These are phyloP conservation scores for Thomomys bottae DNA, from an alignment of 2,113 vertebrate species.

Conservation along the genomic window DNA sequence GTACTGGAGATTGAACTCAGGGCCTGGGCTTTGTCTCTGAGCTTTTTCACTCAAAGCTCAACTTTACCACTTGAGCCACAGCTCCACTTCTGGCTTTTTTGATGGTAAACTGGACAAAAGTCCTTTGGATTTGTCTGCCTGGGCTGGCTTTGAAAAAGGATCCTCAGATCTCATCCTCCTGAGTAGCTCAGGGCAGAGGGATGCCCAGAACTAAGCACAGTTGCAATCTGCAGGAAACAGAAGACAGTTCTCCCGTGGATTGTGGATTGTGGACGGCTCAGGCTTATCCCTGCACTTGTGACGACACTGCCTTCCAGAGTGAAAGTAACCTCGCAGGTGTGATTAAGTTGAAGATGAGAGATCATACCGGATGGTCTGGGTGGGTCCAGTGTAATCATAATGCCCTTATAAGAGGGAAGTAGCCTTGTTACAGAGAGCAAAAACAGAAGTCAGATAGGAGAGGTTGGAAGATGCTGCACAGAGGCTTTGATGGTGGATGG, in stretches of 20 bases:
- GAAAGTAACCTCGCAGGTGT: not conserved
- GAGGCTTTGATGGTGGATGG: not conserved
- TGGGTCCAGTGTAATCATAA: not conserved
- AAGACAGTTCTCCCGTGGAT: not conserved
- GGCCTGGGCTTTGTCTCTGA: not conserved
- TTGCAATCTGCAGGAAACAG: not conserved
- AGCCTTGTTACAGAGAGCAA: too few relatives aligned
- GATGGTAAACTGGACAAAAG: too few relatives aligned
- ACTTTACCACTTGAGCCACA: not conserved
- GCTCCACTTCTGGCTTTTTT: too few relatives aligned
- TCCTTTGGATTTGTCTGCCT: too few relatives aligned
- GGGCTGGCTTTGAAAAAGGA: too few relatives aligned
- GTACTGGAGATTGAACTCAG: not conserved
- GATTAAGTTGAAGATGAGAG: not conserved
- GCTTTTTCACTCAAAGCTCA: not conserved
- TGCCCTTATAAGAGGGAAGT: not conserved
- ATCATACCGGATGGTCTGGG: not conserved
- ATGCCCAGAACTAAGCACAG: fast-evolving
- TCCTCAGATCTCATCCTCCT: not conserved
- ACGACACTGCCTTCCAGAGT: not conserved
- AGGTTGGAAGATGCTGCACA: fast-evolving
- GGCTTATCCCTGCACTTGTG: not conserved
- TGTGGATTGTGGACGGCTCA: too few relatives aligned
- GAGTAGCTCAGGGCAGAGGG: not conserved
- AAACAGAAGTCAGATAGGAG: not conserved